Percentiles rank a stretch among this genome's conserved stretches.
Evolutionary conservation across 2,113 vertebrate genomes (phyloP).

Genomic region (Galeopterus variegatus): DNA sequence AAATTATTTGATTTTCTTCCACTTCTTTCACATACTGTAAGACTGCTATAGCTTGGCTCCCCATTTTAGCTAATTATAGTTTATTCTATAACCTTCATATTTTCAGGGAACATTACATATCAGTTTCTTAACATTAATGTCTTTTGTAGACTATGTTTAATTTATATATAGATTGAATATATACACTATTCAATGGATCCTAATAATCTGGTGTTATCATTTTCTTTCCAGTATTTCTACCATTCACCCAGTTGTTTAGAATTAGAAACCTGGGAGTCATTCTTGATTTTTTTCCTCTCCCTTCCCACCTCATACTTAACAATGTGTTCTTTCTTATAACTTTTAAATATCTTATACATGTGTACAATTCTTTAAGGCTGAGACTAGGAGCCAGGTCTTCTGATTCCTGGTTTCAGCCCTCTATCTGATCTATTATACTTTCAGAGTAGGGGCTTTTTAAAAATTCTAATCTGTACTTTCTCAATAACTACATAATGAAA

Average conservation of each 20-base stretch:
- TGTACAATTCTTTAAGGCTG: not conserved
- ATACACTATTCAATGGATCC: not conserved
- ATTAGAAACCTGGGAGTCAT: not conserved
- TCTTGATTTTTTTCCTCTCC: not conserved
- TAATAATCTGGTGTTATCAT: conserved; percentile 20
- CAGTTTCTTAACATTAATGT: conserved; percentile 51
- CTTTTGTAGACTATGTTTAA: conserved; percentile 34
- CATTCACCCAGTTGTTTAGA: not conserved
- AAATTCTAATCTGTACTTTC: not conserved
- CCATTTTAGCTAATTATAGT: conserved; percentile 54
- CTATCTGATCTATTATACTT: not conserved
- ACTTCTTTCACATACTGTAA: too few species aligned
- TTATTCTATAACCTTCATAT: conserved; percentile 48
- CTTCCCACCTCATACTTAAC: not conserved
- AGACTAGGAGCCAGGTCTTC: conserved; percentile 4
- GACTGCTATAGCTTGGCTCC: too few species aligned
- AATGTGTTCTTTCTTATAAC: not conserved
- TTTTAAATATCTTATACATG: conserved; percentile 41
- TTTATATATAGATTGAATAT: conserved; percentile 16
- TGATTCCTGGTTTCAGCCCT: not conserved
- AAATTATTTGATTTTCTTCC: too few species aligned
- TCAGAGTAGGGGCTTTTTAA: conserved; percentile 5
- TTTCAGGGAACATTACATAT: conserved; percentile 31
- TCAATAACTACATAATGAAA: not conserved
- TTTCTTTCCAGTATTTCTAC: conserved; percentile 4